Base-by-base conservation (phyloP, 1,140 invertebrate species). In the Brachionus manjavacas region DNA sequence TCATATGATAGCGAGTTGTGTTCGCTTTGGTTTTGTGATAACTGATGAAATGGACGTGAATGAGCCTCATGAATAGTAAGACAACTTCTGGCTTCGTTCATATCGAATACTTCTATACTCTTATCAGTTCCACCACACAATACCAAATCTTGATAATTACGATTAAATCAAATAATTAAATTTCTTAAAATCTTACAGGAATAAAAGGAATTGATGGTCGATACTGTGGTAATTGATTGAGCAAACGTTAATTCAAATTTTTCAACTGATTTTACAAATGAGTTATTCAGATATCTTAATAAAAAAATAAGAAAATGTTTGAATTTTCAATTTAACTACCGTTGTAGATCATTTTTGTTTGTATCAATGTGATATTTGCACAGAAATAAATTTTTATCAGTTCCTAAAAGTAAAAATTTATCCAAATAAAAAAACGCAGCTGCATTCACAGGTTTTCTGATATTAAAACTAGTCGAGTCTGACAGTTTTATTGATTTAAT, bases 341-440 rank as follows among this genome's bases (percentile, higher is more conserved):
- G 87, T 86, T 88, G 88, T 14, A 90, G 86, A 68, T 89, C 88
- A 60, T 87, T 85, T 85, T 88, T 89, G 16, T 85, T 84, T 9
- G 85, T 81, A 83, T 90, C 87, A 39, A 90, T 74, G 60, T 86
- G 83, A 81, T 89, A 90, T 85, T 89, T 89, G 85, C 89, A 90
- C 84, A 90, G 74, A 80, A 86, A 87, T 31, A 90, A 70, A 25
- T 72, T 83, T 81, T 87, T 88, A 39, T 88, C 89, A 66, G 86
- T 86, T 31, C 88, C 86, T 35, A 89, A 12, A 6, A 90, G 66
- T 11, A 90, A 86, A 85, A 90, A 90, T 72, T 88, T 88, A 84
- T 90, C 90, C 86, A 90, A 87, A 84, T 89, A 90, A 84, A 88
- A 90, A 86, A 90, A 90, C 85, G 89, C 88, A 14, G 86, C 88